Evolutionary conservation across 1,140 invertebrate genomes (phyloP).

Genomic region (Bombus confusus): DNA sequence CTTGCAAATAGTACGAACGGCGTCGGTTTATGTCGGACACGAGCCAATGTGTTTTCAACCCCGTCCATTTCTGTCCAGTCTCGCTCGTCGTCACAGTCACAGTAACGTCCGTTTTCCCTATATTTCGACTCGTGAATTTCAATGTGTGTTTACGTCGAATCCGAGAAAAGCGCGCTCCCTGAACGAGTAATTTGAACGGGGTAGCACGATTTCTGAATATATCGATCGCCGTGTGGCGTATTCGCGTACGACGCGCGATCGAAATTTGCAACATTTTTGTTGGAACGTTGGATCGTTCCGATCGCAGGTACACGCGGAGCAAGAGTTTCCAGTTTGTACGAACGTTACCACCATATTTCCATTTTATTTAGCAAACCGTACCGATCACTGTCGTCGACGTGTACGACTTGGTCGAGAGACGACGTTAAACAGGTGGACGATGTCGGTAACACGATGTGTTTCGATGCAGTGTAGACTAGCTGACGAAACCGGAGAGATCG

Average conservation of each 20-base stretch:
- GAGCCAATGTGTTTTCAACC: slow-evolving; percentile 53
- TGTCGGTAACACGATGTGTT: background rate
- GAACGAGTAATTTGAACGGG: background rate
- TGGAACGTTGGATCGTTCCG: background rate
- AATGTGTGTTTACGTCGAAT: slow-evolving; percentile 15
- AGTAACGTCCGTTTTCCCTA: slow-evolving; percentile 52
- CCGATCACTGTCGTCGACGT: background rate
- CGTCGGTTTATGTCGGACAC: slow-evolving; percentile 21
- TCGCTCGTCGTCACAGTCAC: slow-evolving; percentile 25
- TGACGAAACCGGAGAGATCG: background rate
- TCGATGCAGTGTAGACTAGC: background rate
- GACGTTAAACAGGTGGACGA: slow-evolving; percentile 16
- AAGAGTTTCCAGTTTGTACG: too few relatives aligned
- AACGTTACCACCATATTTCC: background rate
- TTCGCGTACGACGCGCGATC: background rate
- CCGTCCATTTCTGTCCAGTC: slow-evolving; percentile 55
- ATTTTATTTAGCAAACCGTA: background rate
- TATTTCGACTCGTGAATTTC: slow-evolving; percentile 18
- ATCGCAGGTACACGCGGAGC: background rate
- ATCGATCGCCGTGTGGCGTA: background rate
- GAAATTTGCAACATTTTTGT: background rate
- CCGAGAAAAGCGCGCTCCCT: background rate
- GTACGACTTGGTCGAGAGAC: slow-evolving; percentile 15
- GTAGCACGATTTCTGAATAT: background rate
- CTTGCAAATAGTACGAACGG: background rate